Conservation (phyloP, 2,113 vertebrate species). For the Chunga burmeisteri region DNA sequence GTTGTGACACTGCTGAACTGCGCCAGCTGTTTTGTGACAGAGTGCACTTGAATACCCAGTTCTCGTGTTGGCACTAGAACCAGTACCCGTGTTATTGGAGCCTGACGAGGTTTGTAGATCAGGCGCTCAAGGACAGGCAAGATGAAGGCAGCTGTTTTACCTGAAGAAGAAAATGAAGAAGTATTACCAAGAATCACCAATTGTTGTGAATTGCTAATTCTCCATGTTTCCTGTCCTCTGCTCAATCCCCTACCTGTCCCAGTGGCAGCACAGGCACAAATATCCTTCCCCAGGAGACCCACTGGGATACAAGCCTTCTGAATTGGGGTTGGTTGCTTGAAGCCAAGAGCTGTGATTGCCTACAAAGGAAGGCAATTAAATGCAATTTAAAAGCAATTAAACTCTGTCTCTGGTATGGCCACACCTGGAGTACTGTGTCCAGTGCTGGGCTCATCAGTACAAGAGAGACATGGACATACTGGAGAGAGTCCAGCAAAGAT, state of each 20-base stretch:
- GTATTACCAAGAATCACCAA: neutral
- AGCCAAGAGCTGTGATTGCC: constrained; percentile 91
- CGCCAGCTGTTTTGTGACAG: constrained; percentile 88
- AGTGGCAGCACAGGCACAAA: constrained; percentile 96
- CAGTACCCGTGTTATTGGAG: constrained; percentile 89
- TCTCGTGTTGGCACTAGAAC: constrained; percentile 94
- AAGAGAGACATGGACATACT: neutral
- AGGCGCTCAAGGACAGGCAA: constrained; percentile 92
- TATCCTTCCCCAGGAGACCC: constrained; percentile 91
- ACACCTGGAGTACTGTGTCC: neutral
- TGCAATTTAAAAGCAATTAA: neutral
- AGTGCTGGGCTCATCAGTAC: neutral
- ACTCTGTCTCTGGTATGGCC: neutral
- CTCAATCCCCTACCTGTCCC: constrained; percentile 83
- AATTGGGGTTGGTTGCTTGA: constrained; percentile 93
- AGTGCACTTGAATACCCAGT: constrained; percentile 95
- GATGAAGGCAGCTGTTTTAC: constrained; percentile 96
- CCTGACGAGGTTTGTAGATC: constrained; percentile 91
- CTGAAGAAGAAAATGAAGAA: constrained; percentile 54
- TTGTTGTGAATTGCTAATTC: neutral
- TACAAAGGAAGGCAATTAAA: constrained; percentile 46
- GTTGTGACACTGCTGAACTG: constrained; percentile 91
- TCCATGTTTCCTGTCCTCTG: neutral
- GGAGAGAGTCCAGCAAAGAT: neutral
- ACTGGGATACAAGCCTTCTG: constrained; percentile 97